Evolutionary conservation across 2,113 vertebrate species (phyloP).

Genomic region (Seriola dumerili): DNA sequence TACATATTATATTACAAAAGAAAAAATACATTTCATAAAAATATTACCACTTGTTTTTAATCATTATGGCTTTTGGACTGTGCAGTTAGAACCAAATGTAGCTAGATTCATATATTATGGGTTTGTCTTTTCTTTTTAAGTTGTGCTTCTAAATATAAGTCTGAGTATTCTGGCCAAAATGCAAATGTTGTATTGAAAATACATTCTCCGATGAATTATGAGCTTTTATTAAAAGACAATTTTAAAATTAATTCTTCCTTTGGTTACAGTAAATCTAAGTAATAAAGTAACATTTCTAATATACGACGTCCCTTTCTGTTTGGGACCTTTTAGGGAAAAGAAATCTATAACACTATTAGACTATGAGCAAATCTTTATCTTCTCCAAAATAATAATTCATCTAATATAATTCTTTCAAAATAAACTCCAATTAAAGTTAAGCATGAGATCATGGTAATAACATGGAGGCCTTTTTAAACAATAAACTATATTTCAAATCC

Average conservation of each 20-base stretch:
- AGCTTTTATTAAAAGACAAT: conserved; percentile 44
- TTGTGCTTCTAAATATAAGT: conserved; percentile 76
- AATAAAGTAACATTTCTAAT: conserved; percentile 63
- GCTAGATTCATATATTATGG: conserved; percentile 48
- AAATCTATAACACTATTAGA: conserved; percentile 49
- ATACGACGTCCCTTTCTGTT: conserved; percentile 44
- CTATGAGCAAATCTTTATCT: conserved; percentile 58
- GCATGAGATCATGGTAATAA: conserved; percentile 54
- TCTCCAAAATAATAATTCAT: conserved; percentile 67
- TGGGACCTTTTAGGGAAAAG: conserved; percentile 45
- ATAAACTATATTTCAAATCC: conserved; percentile 62
- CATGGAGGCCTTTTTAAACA: conserved; percentile 39
- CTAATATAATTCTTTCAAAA: conserved; percentile 68
- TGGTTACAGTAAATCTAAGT: conserved; percentile 72
- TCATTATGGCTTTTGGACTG: conserved; percentile 82
- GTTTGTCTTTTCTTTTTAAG: conserved; percentile 41
- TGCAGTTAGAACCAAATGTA: conserved; percentile 65
- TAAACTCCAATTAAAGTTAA: conserved; percentile 68
- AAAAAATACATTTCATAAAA: conserved; percentile 70
- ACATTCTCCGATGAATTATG: conserved; percentile 68
- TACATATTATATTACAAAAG: conserved; percentile 73
- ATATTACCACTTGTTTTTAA: conserved; percentile 62
- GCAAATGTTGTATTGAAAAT: conserved; percentile 60
- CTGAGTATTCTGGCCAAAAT: conserved; percentile 59
- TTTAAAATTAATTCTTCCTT: conserved; percentile 64